A percentile compares a stretch with the other conserved stretches of the same genome.
These are phyloP conservation scores for Stenodema calcarata DNA, from an alignment of 2,888 invertebrate species.

Conservation along the genomic window DNA sequence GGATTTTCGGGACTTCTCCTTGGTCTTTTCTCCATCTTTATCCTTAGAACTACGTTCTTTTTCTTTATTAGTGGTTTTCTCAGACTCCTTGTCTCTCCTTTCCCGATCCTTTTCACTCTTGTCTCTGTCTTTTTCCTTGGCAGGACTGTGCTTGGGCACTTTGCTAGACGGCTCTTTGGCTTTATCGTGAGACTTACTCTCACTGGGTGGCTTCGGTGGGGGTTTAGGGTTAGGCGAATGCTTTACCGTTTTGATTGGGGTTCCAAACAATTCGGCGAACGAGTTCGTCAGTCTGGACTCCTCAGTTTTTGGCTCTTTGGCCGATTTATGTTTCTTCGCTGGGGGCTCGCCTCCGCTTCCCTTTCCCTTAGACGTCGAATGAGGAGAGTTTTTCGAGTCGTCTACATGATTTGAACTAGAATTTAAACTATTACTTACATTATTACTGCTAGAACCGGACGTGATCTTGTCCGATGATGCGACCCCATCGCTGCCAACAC, in stretches of 20 bases:
- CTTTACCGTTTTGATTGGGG: constrained; percentile 79
- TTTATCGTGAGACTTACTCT: constrained; percentile 53
- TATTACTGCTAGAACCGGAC: constrained; percentile 1
- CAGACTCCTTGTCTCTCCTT: constrained; percentile 1
- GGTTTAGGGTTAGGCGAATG: constrained; percentile 71
- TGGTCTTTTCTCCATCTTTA: constrained; percentile 64
- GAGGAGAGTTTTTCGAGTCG: constrained; percentile 50
- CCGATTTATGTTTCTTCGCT: constrained; percentile 56
- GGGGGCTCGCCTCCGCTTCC: constrained; percentile 33
- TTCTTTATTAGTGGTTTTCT: constrained; percentile 60
- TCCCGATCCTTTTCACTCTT: constrained; percentile 61
- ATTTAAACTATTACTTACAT: constrained; percentile 31
- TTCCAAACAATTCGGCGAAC: constrained; percentile 83
- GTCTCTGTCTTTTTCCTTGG: constrained; percentile 64
- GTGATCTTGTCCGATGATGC: constrained; percentile 13
- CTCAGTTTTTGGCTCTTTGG: constrained; percentile 68
- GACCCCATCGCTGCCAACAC: constrained; percentile 53
- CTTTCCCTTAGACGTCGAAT: constrained; percentile 36
- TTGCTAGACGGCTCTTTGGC: constrained; percentile 48
- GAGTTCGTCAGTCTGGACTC: constrained; percentile 65
- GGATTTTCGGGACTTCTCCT: constrained; percentile 62
- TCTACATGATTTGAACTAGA: constrained; percentile 36
- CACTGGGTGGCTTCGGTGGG: constrained; percentile 49
- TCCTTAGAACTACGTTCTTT: constrained; percentile 61
- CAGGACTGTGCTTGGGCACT: constrained; percentile 65